phyloP scores from a whole-genome alignment of 2,113 vertebrate species.

The Hypomesus transpacificus region DNA sequence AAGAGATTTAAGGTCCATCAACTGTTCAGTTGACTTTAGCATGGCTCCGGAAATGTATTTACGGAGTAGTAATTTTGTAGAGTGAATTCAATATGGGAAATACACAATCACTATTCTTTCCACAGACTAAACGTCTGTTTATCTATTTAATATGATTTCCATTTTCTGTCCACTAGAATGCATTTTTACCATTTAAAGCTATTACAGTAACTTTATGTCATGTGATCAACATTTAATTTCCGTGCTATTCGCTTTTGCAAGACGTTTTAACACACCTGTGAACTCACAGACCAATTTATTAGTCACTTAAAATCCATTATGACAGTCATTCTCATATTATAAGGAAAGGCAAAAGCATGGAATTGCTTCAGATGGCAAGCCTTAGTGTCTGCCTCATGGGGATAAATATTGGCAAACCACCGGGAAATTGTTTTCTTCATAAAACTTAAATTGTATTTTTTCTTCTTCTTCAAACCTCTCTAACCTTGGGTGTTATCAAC shows the following conservation, averaged over 20 bases:
- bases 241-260: too few species aligned
- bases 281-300: too few species aligned
- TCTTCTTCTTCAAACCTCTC: background rate
- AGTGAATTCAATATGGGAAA: too few species aligned
- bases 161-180: background rate
- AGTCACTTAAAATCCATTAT: background rate
- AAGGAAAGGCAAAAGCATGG: background rate
- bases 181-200: background rate
- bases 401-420: constrained; percentile 4
- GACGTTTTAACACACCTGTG: too few species aligned
- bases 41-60: too few species aligned
- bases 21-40: too few species aligned
- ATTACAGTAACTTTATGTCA: background rate
- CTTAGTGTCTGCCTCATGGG: background rate
- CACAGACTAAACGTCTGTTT: background rate
- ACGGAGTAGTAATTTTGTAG: background rate
- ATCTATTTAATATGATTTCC: background rate
- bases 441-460: constrained; percentile 1
- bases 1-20: too few species aligned
- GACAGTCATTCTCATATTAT: background rate
- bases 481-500: constrained; percentile 8
- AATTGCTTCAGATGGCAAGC: too few species aligned
- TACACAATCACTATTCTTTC: too few species aligned
- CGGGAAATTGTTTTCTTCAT: constrained; percentile 3
- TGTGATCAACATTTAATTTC: too few species aligned